Conservation (phyloP, 2,888 invertebrate genomes). For the Pseudoips prasinana region DNA sequence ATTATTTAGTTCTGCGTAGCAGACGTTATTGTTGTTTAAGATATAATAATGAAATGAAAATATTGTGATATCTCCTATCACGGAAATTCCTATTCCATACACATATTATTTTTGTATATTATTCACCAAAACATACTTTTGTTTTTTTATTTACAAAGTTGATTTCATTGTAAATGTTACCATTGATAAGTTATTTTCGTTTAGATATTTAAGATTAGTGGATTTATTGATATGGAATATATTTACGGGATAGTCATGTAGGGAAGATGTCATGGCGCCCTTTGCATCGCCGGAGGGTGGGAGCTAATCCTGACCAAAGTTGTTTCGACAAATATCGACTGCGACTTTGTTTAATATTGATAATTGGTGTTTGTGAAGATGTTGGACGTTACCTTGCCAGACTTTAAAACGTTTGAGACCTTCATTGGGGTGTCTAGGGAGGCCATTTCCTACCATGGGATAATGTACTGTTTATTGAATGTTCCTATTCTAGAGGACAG, state of each 20-base stretch:
- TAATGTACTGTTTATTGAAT: too few species aligned
- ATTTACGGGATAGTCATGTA: constrained; percentile 25
- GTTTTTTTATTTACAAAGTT: constrained; percentile 54
- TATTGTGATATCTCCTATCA: constrained; percentile 75
- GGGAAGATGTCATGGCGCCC: constrained; percentile 16
- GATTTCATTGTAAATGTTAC: constrained; percentile 78
- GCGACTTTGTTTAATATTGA: neutral
- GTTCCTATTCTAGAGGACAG: too few species aligned
- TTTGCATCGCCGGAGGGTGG: constrained; percentile 29
- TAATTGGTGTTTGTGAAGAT: neutral
- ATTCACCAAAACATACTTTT: constrained; percentile 56
- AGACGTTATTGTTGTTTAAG: constrained; percentile 52
- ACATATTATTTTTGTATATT: constrained; percentile 73
- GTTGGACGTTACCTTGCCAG: neutral
- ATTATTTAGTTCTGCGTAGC: constrained; percentile 54
- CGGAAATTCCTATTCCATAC: constrained; percentile 76
- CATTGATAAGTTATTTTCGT: constrained; percentile 75
- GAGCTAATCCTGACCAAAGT: constrained; percentile 53
- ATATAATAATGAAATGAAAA: constrained; percentile 55
- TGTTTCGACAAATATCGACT: constrained; percentile 27
- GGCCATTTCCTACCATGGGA: too few species aligned
- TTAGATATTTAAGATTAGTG: constrained; percentile 46
- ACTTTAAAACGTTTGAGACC: neutral
- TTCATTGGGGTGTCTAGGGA: neutral
- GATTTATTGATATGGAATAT: constrained; percentile 36